phyloP scores from a whole-genome alignment of 2,888 invertebrate species.

The Epistrophella euchroma region DNA sequence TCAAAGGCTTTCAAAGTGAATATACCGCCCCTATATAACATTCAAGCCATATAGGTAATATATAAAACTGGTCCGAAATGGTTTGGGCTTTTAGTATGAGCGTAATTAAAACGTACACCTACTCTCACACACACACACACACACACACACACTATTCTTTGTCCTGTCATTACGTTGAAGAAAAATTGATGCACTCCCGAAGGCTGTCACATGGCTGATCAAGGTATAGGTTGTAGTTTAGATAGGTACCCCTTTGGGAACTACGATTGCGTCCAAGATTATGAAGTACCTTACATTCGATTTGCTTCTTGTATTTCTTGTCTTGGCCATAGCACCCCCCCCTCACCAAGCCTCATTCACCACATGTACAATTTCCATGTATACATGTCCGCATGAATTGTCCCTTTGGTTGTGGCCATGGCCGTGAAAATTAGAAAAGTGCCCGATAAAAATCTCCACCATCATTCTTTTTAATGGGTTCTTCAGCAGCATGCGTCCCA shows the following conservation, averaged over 20 bases:
- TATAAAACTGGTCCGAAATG: conserved; percentile 10
- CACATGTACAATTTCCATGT: conserved; percentile 46
- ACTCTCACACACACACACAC: conserved; percentile 25
- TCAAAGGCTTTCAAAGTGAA: conserved; percentile 41
- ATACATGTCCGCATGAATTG: background rate
- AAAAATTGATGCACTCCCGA: conserved; percentile 72
- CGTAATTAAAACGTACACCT: conserved; percentile 71
- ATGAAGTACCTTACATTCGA: conserved; percentile 35
- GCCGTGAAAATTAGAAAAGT: conserved; percentile 74
- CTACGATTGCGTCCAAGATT: conserved; percentile 44
- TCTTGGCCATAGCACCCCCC: background rate
- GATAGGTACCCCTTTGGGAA: conserved; percentile 8
- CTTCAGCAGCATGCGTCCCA: conserved; percentile 5
- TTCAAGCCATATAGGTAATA: too few relatives aligned
- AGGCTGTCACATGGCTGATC: conserved; percentile 69
- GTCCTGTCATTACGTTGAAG: conserved; percentile 69
- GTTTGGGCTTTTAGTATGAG: conserved; percentile 52
- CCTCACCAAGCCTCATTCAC: background rate
- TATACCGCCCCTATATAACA: conserved; percentile 38
- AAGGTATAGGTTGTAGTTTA: background rate
- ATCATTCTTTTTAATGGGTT: conserved; percentile 74
- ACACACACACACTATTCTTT: background rate
- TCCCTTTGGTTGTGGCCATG: conserved; percentile 44
- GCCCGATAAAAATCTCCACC: conserved; percentile 74
- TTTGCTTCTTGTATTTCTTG: conserved; percentile 40